Percentiles rank a stretch among this genome's conserved stretches.
These are phyloP conservation scores for Meriones unguiculatus DNA, from an alignment of 2,113 vertebrate species.

Conservation along the genomic window DNA sequence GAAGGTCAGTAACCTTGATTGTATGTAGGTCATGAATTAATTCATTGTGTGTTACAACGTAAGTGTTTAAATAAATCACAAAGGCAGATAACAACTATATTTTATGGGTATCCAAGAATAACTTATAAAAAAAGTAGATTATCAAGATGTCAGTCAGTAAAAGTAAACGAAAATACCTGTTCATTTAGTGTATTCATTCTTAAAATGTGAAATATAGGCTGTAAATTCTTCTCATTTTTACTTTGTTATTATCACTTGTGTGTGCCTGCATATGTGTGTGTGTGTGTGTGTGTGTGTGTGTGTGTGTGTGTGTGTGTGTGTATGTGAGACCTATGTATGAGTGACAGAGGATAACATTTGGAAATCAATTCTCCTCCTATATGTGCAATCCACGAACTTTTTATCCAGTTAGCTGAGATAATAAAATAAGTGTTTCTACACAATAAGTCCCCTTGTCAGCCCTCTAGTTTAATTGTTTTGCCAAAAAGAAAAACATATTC, in stretches of 20 bases:
- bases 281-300: not conserved
- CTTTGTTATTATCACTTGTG: too few relatives aligned
- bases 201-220: not conserved
- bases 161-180: not conserved
- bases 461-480: not conserved
- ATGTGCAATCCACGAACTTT: not conserved
- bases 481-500: not conserved
- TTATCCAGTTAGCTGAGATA: not conserved
- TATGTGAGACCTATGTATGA: not conserved
- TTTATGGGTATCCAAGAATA: not conserved
- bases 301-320: not conserved
- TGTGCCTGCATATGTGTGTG: too few relatives aligned
- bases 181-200: not conserved
- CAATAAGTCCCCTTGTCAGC: accelerated
- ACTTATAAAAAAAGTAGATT: not conserved
- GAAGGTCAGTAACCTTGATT: not conserved
- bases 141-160: not conserved
- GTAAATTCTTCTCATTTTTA: not conserved
- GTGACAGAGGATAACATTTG: not conserved
- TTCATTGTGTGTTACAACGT: not conserved
- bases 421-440: not conserved
- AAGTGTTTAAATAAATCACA: not conserved
- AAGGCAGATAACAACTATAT: not conserved
- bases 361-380: not conserved
- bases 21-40: not conserved